These are phyloP conservation scores for Leptopilina drosophilae DNA, from an alignment of 2,888 invertebrate genomes.

Conservation along the genomic window DNA sequence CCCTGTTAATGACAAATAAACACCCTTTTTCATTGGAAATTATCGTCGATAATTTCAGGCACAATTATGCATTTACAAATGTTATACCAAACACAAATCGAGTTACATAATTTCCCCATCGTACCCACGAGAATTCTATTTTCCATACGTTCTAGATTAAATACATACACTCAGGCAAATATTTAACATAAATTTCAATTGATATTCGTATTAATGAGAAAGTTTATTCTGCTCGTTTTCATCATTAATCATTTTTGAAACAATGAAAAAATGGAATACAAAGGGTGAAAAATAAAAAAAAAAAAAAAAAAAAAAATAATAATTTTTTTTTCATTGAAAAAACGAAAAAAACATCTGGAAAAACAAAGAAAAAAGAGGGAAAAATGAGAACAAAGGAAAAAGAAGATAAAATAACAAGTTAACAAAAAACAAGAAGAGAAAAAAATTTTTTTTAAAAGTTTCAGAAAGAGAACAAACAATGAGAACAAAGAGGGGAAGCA, in stretches of 20 bases:
- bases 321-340: no score
- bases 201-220: slow-evolving; percentile 22
- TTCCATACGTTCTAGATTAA: slow-evolving; percentile 18
- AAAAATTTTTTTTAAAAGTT: no score
- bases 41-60: slow-evolving; percentile 24
- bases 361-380: no score
- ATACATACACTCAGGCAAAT: slow-evolving; percentile 28
- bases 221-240: slow-evolving; percentile 24
- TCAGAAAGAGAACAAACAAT: no score
- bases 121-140: slow-evolving; percentile 22
- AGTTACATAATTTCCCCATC: slow-evolving; percentile 20
- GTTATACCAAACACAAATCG: slow-evolving; percentile 28
- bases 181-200: slow-evolving; percentile 38
- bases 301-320: no score
- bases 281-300: background rate
- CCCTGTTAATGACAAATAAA: slow-evolving; percentile 25
- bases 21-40: slow-evolving; percentile 29
- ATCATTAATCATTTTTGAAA: slow-evolving; percentile 12
- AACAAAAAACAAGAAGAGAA: no score
- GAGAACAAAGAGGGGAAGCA: no score
- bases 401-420: no score
- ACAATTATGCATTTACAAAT: slow-evolving; percentile 22
- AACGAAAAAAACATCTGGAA: no score
- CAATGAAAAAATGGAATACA: no score
- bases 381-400: no score